Evolutionary conservation across 2,113 vertebrate species (phyloP), one percentile per base, ranked within the genome.

Genomic region (Barnardius zonarius): DNA sequence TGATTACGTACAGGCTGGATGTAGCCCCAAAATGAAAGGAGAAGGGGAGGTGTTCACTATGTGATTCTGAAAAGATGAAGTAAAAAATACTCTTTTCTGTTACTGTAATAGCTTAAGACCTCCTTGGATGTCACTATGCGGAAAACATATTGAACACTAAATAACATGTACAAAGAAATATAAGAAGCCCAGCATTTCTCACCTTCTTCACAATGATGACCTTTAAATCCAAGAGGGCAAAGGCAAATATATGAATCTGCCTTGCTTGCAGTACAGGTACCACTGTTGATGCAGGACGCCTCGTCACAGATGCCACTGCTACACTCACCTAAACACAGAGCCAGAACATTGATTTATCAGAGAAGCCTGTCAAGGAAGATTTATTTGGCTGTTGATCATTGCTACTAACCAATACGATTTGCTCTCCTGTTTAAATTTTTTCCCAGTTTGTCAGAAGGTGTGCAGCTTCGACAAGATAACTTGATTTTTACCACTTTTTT

Each of bases 221-320:
- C 99, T 96, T 97, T 98, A 98, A 99, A 99, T 69, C 99, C 99
- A 9, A 99, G 98, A 11, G 98, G 99, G 86, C 99, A 99, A 82
- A 99, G 98, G 81, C 99, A 99, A 89, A 99, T 98, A 94, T 98
- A 99, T 28, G 98, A 97, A 66, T 99, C 99, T 0, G 99, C 99
- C 11, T 98, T 98, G 96, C 92, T 98, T 0, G 98, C 98, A 31
- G 97, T 98, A 96, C 99, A 99, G 91, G 97, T 97, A n/a, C 99
- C 99, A 3, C 98, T 98, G 4, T 99, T 98, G 93, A 98, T 80
- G 87, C 99, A 99, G 79, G 95, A 97, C 25, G 99, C 98, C 68
- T 98, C 97, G 1, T 99, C 98, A 55, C 99, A 99, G 91, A 99
- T 98, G 3, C 98, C 98, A 37, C 98, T 98, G 90, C 99, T 99